Conservation (phyloP, 2,888 invertebrate genomes). For the Enchytraeus crypticus region DNA sequence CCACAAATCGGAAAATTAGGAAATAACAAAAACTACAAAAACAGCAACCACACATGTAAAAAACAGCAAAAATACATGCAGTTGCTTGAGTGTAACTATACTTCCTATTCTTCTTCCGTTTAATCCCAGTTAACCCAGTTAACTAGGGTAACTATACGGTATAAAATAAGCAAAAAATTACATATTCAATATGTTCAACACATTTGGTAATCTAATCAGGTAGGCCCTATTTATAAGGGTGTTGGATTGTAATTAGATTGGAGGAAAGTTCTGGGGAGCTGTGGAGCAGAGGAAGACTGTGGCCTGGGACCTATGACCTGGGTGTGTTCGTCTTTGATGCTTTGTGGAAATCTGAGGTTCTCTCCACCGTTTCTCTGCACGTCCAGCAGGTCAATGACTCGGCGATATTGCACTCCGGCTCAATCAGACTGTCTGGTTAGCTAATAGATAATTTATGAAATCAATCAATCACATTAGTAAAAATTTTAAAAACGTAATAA, state of each 20-base stretch:
- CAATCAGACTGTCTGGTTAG: slow-evolving; percentile 63
- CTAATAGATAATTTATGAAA: not conserved
- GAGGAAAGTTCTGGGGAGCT: slow-evolving; percentile 90
- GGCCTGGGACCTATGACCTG: slow-evolving; percentile 73
- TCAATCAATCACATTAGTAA: not conserved
- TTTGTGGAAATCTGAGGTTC: slow-evolving; percentile 65
- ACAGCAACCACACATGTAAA: too few species aligned
- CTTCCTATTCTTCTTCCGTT: too few species aligned
- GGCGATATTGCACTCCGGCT: slow-evolving; percentile 92
- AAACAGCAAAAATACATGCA: too few species aligned
- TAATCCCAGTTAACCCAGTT: too few species aligned
- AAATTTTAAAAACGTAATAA: not conserved
- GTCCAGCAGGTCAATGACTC: slow-evolving; percentile 78
- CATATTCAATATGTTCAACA: too few species aligned
- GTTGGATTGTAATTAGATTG: slow-evolving; percentile 46
- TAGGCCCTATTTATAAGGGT: too few species aligned
- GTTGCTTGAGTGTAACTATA: too few species aligned
- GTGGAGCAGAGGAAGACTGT: slow-evolving; percentile 84
- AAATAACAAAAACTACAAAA: too few species aligned
- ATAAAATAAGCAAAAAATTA: too few species aligned
- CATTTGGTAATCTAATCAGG: too few species aligned
- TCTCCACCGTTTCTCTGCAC: slow-evolving; percentile 60
- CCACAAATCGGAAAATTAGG: too few species aligned
- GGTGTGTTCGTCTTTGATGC: slow-evolving; percentile 78
- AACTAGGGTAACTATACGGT: too few species aligned